A percentile compares a stretch with the other conserved stretches of the same genome.
Conservation (phyloP, 2,113 vertebrate genomes). For the Zootoca vivipara region DNA sequence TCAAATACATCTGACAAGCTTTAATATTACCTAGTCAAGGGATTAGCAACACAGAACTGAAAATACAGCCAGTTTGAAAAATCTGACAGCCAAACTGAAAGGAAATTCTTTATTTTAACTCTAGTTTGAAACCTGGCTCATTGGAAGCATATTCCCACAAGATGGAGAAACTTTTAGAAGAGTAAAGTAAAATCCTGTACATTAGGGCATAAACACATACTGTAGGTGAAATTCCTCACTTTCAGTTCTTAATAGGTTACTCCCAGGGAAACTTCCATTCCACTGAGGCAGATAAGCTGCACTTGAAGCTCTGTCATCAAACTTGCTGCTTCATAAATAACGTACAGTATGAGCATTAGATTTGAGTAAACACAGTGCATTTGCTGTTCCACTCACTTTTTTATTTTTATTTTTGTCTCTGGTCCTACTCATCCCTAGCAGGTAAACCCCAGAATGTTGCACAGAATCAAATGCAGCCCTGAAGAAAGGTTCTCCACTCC, state of each 20-base stretch:
- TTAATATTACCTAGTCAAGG: neutral
- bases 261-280: neutral
- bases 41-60: neutral
- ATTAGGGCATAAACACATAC: neutral
- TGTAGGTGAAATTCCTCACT: neutral
- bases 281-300: neutral
- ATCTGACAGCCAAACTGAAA: neutral
- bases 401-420: no score
- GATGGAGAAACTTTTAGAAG: neutral
- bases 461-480: no score
- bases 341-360: no score
- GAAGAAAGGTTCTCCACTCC: no score
- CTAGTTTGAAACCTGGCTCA: neutral
- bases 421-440: no score
- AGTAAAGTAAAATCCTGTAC: neutral
- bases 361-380: neutral
- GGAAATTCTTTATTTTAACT: neutral
- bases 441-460: no score
- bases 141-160: neutral
- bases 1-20: neutral
- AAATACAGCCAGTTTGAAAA: neutral
- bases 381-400: neutral
- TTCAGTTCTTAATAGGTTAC: neutral
- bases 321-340: neutral
- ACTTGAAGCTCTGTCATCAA: neutral